Base-by-base conservation (phyloP, 2,797 vertebrate genomes). In the Anguilla obscura region DNA sequence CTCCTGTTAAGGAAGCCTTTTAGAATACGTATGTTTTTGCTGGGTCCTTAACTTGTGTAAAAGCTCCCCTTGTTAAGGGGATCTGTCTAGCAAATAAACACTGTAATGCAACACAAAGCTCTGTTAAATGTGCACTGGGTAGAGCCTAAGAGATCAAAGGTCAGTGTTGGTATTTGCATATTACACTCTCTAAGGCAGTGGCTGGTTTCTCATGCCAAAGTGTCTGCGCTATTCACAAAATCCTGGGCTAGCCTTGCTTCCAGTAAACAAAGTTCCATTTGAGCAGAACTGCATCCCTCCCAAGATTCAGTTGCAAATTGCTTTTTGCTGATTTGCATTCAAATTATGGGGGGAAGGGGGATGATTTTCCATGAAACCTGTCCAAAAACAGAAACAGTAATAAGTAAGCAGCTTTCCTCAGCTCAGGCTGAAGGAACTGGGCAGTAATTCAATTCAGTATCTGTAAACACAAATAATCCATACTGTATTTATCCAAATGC, bases 281-380 rank as follows among this genome's bases (percentile, higher is more conserved):
- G 36, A 66, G 24, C 12, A 86, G 12, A 86, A 69, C 40, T 50
- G 60, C 33, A 69, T 24, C n/a, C 27, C 56, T 63, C 30, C 18
- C 14, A 85, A 63, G 5, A 18, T 63, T 63, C 52, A 63, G 58
- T 45, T 24, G 84, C 27, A 85, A 86, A 86, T 48, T 86, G 60
- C 58, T 66, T 69, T 86, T 85, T 63, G 12, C 30, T 85, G 74
- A 24, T 79, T 79, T 79, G 33, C 33, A 40, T 60, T 85, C 33
- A 85, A 36, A 85, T 21, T 85, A 14, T 63, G 33, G 56, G 16
- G 27, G 54, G 18, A 85, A 85, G 56, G 33, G 56, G 14, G 7
- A 33, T 60, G 16, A 63, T 16, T 85, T 56, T 24, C 27, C 18
- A 21, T 58, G 16, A 36, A 60, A 60, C 36, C 27, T 30, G n/a